Conservation (phyloP, 2,113 vertebrate genomes). For the Colistium nudipinnis region DNA sequence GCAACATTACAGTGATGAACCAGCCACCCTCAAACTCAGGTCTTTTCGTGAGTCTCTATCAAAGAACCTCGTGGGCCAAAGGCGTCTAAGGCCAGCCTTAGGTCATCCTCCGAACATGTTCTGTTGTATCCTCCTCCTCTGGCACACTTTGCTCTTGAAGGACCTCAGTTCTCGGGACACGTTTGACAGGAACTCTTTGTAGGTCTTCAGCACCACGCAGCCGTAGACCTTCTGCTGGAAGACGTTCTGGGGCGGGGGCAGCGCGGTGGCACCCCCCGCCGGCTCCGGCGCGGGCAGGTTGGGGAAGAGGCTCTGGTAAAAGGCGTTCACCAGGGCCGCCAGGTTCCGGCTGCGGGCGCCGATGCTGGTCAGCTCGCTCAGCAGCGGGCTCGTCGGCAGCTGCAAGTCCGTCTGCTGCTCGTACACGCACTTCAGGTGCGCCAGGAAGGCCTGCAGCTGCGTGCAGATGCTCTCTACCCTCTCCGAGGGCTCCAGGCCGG, state of each 20-base stretch:
- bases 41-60: slow-evolving; percentile 36
- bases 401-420: slow-evolving; percentile 81
- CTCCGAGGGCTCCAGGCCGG: slow-evolving; percentile 69
- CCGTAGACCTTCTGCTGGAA: slow-evolving; percentile 85
- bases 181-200: slow-evolving; percentile 70
- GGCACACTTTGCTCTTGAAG: slow-evolving; percentile 63
- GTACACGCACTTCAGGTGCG: slow-evolving; percentile 72
- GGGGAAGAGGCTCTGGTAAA: slow-evolving; percentile 74
- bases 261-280: slow-evolving; percentile 52
- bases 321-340: slow-evolving; percentile 22
- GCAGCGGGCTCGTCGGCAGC: slow-evolving; percentile 47
- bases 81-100: slow-evolving; percentile 33
- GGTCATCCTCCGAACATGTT: slow-evolving; percentile 48
- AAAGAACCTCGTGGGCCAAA: not conserved
- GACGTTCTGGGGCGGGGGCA: slow-evolving; percentile 74
- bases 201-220: slow-evolving; percentile 78
- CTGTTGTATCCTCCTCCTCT: slow-evolving; percentile 18
- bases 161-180: slow-evolving; percentile 65
- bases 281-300: slow-evolving; percentile 73
- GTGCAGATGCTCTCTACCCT: slow-evolving; percentile 71
- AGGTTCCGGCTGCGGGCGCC: slow-evolving; percentile 20
- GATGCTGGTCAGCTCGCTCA: slow-evolving; percentile 9
- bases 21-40: slow-evolving; percentile 49
- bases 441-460: slow-evolving; percentile 69
- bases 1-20: slow-evolving; percentile 43